phyloP scores from a whole-genome alignment of 1,140 invertebrate genomes.

The Drosophila willistoni region DNA sequence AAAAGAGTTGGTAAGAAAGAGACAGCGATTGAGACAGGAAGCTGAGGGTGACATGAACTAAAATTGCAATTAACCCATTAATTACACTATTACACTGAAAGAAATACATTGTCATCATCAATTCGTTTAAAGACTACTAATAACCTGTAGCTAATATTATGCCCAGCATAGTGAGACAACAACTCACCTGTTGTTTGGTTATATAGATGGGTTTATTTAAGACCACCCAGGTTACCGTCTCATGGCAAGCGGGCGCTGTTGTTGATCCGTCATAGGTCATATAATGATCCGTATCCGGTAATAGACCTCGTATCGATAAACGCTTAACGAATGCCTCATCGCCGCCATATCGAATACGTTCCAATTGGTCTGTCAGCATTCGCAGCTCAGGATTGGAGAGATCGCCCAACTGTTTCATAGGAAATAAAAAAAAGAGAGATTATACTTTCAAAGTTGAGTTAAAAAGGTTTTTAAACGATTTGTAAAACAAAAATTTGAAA shows the following conservation, averaged over 20 bases:
- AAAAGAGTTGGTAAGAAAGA: not conserved
- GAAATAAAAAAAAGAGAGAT: too few species aligned
- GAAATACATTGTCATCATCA: not conserved
- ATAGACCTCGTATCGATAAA: conserved; percentile 91
- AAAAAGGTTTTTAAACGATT: not conserved
- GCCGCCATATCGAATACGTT: conserved; percentile 93
- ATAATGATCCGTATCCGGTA: conserved; percentile 96
- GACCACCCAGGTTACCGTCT: conserved; percentile 97
- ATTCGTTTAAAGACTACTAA: not conserved
- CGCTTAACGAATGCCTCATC: conserved; percentile 92
- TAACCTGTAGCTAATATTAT: too few species aligned
- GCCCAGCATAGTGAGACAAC: too few species aligned
- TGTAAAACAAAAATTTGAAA: too few species aligned
- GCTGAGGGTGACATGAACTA: conserved; percentile 51
- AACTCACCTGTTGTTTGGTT: conserved; percentile 94
- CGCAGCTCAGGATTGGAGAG: conserved; percentile 93
- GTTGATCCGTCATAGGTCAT: conserved; percentile 99
- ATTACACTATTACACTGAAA: conserved; percentile 19
- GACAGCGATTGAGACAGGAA: conserved; percentile 19
- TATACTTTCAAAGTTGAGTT: not conserved
- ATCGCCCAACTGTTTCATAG: conserved; percentile 88
- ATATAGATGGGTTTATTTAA: conserved; percentile 98
- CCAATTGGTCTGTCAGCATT: conserved; percentile 93
- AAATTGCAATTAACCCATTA: conserved; percentile 73
- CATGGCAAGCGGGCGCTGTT: conserved; percentile 96